Evolutionary conservation across 2,888 invertebrate genomes (phyloP).

Genomic region (Ypsolopha scabrella): DNA sequence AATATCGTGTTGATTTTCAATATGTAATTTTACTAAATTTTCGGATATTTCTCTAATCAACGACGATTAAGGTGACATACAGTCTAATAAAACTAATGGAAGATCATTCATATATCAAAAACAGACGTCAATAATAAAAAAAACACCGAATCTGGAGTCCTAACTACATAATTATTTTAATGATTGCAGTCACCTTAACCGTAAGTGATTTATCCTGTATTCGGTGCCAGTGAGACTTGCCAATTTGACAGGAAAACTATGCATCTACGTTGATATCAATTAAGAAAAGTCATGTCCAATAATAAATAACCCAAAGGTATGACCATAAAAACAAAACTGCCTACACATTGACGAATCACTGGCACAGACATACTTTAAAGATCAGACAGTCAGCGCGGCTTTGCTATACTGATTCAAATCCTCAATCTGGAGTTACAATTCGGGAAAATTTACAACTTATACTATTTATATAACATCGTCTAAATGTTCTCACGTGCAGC

Average conservation of each 20-base stretch:
- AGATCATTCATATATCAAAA: not conserved
- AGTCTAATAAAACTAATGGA: conserved; percentile 1
- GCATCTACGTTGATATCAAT: conserved; percentile 18
- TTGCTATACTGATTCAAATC: conserved; percentile 9
- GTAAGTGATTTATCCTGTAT: conserved; percentile 6
- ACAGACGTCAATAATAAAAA: conserved; percentile 1
- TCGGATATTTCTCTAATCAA: too few relatives aligned
- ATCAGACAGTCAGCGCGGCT: conserved; percentile 30
- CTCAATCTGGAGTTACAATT: too few relatives aligned
- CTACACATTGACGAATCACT: not conserved
- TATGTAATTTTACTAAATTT: too few relatives aligned
- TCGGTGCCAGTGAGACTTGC: conserved; percentile 22
- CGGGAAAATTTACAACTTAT: too few relatives aligned
- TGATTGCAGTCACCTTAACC: conserved; percentile 28
- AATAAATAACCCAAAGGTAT: not conserved
- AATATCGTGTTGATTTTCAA: too few relatives aligned
- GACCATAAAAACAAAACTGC: not conserved
- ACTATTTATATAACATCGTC: too few relatives aligned
- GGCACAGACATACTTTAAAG: not conserved
- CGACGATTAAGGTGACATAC: not conserved
- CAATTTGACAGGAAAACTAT: conserved; percentile 38
- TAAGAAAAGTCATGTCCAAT: conserved; percentile 23
- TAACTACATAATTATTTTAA: conserved; percentile 9
- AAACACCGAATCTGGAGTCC: not conserved
- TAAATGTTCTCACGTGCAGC: too few relatives aligned